Evolutionary conservation across 2,888 invertebrate genomes (phyloP).

Genomic region (Latheticus oryzae): DNA sequence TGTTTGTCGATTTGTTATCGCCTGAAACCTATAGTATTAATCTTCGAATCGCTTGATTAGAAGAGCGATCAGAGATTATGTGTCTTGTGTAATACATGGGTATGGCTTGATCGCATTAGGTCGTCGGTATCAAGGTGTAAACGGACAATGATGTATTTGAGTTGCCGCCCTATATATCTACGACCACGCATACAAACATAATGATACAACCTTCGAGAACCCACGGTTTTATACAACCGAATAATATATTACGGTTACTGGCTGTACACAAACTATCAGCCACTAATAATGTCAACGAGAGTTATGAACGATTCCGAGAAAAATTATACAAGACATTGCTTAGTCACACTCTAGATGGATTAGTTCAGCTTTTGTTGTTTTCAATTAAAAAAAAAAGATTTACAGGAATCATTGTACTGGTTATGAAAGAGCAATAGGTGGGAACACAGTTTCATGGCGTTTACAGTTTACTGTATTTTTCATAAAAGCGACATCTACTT

Average conservation of each 20-base stretch:
- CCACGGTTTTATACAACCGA: constrained; percentile 46
- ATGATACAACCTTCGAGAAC: constrained; percentile 42
- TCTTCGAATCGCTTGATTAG: constrained; percentile 36
- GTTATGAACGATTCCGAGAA: constrained; percentile 22
- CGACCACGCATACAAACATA: constrained; percentile 49
- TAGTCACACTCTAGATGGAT: no score
- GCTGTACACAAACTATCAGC: constrained; percentile 42
- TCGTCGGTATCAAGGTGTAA: constrained; percentile 50
- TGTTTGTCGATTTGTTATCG: constrained; percentile 26
- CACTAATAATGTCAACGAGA: constrained; percentile 42
- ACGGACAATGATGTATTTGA: constrained; percentile 51
- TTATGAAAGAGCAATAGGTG: no score
- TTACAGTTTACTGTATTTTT: no score
- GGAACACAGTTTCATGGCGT: no score
- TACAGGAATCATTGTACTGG: no score
- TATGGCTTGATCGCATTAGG: constrained; percentile 45
- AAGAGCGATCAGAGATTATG: constrained; percentile 35
- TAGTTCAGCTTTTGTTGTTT: no score
- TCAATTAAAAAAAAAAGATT: no score
- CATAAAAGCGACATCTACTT: no score
- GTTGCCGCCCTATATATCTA: constrained; percentile 49
- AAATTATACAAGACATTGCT: constrained; percentile 13
- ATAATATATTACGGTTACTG: constrained; percentile 44
- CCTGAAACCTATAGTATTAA: constrained; percentile 15
- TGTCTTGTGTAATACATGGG: constrained; percentile 44